phyloP scores from a whole-genome alignment of 1,140 invertebrate genomes.

The Frieseomelitta varia region DNA sequence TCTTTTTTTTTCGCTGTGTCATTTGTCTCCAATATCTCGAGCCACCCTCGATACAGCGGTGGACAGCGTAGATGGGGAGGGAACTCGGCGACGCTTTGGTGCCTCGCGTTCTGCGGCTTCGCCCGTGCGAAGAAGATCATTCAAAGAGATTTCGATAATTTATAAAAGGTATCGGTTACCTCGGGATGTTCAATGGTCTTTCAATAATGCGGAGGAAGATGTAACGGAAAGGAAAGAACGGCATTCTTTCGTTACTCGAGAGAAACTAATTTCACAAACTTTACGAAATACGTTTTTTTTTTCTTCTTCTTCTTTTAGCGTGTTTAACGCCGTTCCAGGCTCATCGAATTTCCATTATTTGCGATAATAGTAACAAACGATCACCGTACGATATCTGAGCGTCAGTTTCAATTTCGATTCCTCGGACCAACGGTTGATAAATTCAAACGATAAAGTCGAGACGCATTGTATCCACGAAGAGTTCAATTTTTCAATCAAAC shows the following conservation, averaged over 20 bases:
- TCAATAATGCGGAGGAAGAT: not conserved
- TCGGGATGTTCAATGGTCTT: not conserved
- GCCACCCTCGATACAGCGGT: slow-evolving; percentile 23
- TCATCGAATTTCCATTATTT: not conserved
- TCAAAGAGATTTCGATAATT: slow-evolving; percentile 3
- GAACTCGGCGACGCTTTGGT: not conserved
- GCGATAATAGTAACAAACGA: not conserved
- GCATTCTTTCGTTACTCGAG: not conserved
- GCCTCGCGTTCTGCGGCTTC: not conserved
- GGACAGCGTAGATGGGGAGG: no score
- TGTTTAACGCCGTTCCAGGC: not conserved
- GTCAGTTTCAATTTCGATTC: no score
- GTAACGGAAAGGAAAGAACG: not conserved
- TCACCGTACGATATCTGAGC: not conserved
- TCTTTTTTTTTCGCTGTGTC: slow-evolving; percentile 74
- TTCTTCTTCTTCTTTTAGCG: no score
- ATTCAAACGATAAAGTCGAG: no score
- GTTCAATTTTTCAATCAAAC: not conserved
- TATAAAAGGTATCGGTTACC: slow-evolving; percentile 2
- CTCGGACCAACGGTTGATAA: no score
- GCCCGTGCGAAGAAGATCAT: not conserved
- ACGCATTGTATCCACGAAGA: not conserved
- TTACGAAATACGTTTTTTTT: not conserved
- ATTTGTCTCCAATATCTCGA: slow-evolving; percentile 81
- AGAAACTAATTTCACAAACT: not conserved